Base-by-base conservation (phyloP, 53 echinoderm and acorn worm genomes). In the Actinopyga echinites region DNA sequence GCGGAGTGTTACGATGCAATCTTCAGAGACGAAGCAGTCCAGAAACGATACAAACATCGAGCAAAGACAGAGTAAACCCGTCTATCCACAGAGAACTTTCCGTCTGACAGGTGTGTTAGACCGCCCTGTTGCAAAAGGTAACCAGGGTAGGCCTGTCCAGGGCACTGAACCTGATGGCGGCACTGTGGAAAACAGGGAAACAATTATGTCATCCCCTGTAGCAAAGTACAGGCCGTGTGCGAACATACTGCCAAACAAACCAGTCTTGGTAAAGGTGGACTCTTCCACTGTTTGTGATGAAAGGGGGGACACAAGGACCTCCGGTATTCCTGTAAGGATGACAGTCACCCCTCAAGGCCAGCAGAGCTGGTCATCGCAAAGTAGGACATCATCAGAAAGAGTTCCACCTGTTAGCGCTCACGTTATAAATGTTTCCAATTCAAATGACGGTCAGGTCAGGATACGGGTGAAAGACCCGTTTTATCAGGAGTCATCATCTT, bases 41-140 rank as follows among this genome's bases (percentile, higher is more conserved):
- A 77, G 32, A 55, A 31, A 15, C 21, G 77, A 77, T 3, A 45
- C 56, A 30, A 26, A 43, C 25, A 8, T 32, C 5, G 77, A 77
- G 25, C 4, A 52, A 55, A 54, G 31, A 30, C 30, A 26, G 0
- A 55, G 28, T 31, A 77, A 77, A 56, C 11, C 23, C 21, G 56
- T 77, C 54, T 77, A 77, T 32, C 77, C 77, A 23, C 89, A 84
- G 61, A 71, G 74, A 25, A 79, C 89, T 26, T 89, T 89, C 52
- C 61, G 89, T 22, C 59, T 89, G 17, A 89, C 89, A 6, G 85
- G 85, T 33, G 81, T 89, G 9, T 79, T 89, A 61, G 59, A 38
- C 25, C 60, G 81, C 26, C 81, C 81, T n/a, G 60, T 37, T 17
- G 6, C 78, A 11, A 80, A 62, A 61, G 38, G 38, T 10, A 11